phyloP scores from a whole-genome alignment of 2,113 vertebrate species.

The Reinhardtius hippoglossoides region DNA sequence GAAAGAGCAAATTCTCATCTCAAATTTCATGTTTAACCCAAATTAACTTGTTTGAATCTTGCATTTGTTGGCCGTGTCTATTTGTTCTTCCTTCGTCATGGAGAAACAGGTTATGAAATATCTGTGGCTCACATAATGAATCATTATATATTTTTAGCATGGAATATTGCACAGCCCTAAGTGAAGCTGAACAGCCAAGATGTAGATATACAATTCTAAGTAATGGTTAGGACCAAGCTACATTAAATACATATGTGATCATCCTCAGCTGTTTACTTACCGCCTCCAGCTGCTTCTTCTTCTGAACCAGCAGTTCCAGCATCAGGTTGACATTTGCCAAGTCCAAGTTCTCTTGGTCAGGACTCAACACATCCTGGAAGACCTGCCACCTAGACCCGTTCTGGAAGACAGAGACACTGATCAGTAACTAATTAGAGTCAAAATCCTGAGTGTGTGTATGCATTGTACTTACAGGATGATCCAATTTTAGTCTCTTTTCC shows the following conservation, averaged over 20 bases:
- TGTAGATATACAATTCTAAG: no score
- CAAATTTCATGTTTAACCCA: no score
- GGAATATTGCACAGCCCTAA: no score
- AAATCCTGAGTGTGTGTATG: background rate
- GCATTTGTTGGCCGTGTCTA: background rate
- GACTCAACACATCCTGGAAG: constrained; percentile 93
- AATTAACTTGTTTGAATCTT: background rate
- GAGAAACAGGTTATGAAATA: background rate
- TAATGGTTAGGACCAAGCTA: background rate
- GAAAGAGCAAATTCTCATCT: no score
- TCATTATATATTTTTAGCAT: background rate
- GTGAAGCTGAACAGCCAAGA: no score
- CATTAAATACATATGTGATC: background rate
- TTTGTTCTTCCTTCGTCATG: background rate
- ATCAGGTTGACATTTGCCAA: constrained; percentile 98
- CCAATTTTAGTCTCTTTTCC: constrained; percentile 96
- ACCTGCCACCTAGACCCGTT: constrained; percentile 97
- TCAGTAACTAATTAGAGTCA: background rate
- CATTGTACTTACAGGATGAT: constrained; percentile 93
- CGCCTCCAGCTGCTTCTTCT: constrained; percentile 98
- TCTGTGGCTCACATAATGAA: background rate
- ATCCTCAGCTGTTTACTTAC: constrained; percentile 79
- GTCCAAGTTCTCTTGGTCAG: constrained; percentile 97
- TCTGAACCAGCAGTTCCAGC: constrained; percentile 95
- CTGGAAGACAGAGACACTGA: constrained; percentile 69